Conservation (phyloP, 2,113 vertebrate species). For the Procavia capensis region DNA sequence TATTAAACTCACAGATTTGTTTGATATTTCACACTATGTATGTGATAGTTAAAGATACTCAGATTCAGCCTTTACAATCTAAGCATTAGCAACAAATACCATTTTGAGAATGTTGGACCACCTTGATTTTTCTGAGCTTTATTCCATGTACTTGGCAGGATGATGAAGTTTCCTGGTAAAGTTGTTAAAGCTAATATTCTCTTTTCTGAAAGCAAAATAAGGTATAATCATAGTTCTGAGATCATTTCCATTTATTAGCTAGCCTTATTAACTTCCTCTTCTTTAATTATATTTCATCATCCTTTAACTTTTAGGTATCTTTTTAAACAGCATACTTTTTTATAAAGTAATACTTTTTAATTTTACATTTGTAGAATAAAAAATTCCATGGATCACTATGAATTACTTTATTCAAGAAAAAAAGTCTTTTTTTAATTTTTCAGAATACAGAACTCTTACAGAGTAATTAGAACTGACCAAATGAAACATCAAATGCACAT, state of each 20-base stretch:
- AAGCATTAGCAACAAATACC: not conserved
- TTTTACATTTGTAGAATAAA: conserved; percentile 30
- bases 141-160: not conserved
- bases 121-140: not conserved
- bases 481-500: conserved; percentile 58
- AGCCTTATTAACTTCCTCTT: not conserved
- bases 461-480: conserved; percentile 60
- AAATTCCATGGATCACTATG: not conserved
- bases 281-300: not conserved
- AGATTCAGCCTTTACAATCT: not conserved
- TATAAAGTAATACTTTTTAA: conserved; percentile 6
- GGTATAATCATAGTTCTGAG: not conserved
- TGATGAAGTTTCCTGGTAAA: not conserved
- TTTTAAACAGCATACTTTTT: conserved; percentile 13
- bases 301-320: conserved; percentile 39
- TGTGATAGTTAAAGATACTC: not conserved
- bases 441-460: conserved; percentile 24
- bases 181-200: conserved; percentile 14
- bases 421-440: not conserved
- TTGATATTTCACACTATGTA: not conserved
- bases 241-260: not conserved
- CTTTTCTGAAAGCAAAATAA: conserved; percentile 4
- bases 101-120: not conserved
- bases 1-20: not conserved
- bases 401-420: conserved; percentile 30